A percentile compares a stretch with the other conserved stretches of the same genome.
These are phyloP conservation scores for Callorhinus ursinus DNA, from an alignment of 2,113 vertebrate genomes.

Conservation along the genomic window DNA sequence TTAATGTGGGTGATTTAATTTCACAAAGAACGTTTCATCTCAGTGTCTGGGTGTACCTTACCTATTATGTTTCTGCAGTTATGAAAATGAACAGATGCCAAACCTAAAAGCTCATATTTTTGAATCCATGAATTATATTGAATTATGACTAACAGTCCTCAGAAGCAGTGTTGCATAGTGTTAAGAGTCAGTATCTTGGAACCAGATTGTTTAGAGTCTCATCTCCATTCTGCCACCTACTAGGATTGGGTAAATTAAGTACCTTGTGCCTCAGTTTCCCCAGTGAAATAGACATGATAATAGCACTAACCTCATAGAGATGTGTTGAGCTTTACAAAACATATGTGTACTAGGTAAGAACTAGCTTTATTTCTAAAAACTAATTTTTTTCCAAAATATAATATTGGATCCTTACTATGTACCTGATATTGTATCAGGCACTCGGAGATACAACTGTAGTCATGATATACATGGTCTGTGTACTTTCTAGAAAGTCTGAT, in stretches of 20 bases:
- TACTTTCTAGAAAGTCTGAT: neutral
- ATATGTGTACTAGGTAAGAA: neutral
- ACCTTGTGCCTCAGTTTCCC: neutral
- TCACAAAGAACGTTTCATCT: slow-evolving; percentile 43
- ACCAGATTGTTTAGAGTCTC: neutral
- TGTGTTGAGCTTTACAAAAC: neutral
- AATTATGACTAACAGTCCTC: neutral
- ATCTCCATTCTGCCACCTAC: neutral
- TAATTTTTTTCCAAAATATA: neutral
- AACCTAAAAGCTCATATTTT: neutral
- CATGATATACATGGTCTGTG: neutral
- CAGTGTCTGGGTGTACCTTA: neutral
- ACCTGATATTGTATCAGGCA: neutral
- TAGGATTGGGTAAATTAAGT: neutral
- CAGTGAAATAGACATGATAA: neutral
- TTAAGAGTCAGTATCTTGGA: neutral
- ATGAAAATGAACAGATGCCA: slow-evolving; percentile 36
- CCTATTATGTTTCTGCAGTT: neutral
- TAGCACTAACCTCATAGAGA: neutral
- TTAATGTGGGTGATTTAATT: slow-evolving; percentile 63
- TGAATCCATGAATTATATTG: neutral
- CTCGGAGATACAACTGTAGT: neutral
- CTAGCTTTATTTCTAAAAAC: neutral
- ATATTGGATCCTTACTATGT: neutral
- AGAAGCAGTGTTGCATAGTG: neutral